A percentile compares a stretch with the other conserved stretches of the same genome.
Evolutionary conservation across 2,888 invertebrate species (phyloP).

Genomic region (Gymnoscelis rufifasciata): DNA sequence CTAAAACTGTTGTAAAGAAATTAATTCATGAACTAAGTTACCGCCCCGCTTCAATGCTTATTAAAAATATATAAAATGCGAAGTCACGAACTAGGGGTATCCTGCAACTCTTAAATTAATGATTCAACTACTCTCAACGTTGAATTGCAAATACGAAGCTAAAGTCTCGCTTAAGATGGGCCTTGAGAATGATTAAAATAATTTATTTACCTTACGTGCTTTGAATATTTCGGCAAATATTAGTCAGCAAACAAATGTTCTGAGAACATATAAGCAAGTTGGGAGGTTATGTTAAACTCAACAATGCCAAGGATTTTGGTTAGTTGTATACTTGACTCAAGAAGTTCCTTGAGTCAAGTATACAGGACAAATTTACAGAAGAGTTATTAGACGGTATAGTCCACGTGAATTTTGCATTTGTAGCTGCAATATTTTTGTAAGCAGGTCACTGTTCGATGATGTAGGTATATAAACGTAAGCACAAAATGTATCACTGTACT

Average conservation of each 20-base stretch:
- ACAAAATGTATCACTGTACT: too few relatives aligned
- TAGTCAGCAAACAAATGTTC: conserved; percentile 18
- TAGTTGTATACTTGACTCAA: conserved; percentile 6
- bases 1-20: background rate
- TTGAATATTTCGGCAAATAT: conserved; percentile 27
- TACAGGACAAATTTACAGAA: background rate
- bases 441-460: too few relatives aligned
- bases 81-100: background rate
- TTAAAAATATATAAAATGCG: background rate
- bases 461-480: too few relatives aligned
- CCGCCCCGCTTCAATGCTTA: background rate
- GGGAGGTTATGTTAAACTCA: conserved; percentile 14
- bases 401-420: too few relatives aligned
- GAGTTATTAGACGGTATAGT: too few relatives aligned
- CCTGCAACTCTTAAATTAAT: conserved; percentile 1
- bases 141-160: background rate
- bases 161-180: background rate
- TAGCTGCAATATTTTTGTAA: too few relatives aligned
- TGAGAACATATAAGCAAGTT: conserved; percentile 18
- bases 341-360: conserved; percentile 14
- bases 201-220: conserved; percentile 14
- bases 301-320: conserved; percentile 19
- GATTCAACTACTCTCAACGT: background rate
- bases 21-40: background rate
- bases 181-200: background rate